phyloP scores from a whole-genome alignment of 2,113 vertebrate species.

The Aramus guarauna region DNA sequence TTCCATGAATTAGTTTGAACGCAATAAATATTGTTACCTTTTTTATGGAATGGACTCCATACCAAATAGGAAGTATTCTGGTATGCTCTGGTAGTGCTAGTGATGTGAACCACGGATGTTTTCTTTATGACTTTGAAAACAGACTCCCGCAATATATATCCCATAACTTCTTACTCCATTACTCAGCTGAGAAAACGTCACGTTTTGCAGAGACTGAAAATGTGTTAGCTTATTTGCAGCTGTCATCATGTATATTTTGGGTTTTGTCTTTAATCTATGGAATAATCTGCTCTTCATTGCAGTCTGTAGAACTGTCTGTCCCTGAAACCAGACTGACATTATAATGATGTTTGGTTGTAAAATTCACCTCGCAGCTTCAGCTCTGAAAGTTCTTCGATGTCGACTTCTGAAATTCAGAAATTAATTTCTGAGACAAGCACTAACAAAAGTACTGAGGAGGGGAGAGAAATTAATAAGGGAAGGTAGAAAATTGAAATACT shows the following conservation, averaged over 20 bases:
- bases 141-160: neutral
- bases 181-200: neutral
- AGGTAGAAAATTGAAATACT: neutral
- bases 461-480: neutral
- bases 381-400: neutral
- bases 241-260: neutral
- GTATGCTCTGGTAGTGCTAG: too few relatives aligned
- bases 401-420: neutral
- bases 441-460: neutral
- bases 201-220: neutral
- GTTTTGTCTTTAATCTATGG: neutral
- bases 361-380: neutral
- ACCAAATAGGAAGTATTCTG: neutral
- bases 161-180: neutral
- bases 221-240: neutral
- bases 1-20: neutral
- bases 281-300: neutral
- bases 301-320: neutral
- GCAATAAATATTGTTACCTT: neutral
- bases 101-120: neutral
- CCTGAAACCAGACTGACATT: neutral
- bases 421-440: neutral
- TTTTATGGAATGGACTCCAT: neutral
- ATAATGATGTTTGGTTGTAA: neutral
- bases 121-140: neutral